phyloP scores from a whole-genome alignment of 2,797 vertebrate species.

The Betta splendens region DNA sequence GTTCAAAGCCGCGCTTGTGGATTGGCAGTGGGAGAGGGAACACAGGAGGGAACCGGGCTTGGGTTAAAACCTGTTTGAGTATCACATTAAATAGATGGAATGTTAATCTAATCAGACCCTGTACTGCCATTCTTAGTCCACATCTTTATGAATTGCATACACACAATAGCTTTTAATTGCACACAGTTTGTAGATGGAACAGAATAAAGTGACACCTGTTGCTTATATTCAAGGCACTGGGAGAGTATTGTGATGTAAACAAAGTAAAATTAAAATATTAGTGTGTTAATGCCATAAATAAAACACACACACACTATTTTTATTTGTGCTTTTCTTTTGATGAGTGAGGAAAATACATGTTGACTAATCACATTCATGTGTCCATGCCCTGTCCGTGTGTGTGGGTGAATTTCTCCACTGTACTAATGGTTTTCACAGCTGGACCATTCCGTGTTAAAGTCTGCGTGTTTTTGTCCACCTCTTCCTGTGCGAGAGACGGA shows the following conservation, averaged over 20 bases:
- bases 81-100: slow-evolving; percentile 37
- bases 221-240: too few relatives aligned
- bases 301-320: too few relatives aligned
- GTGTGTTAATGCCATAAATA: too few relatives aligned
- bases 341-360: slow-evolving; percentile 21
- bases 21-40: slow-evolving; percentile 53
- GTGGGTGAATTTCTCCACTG: slow-evolving; percentile 13
- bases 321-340: slow-evolving; percentile 17
- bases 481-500: too few relatives aligned
- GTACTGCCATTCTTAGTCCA: slow-evolving; percentile 8
- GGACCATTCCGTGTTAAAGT: slow-evolving; percentile 23
- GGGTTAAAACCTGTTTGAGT: slow-evolving; percentile 53
- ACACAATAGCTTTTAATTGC: neutral
- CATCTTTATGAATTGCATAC: slow-evolving; percentile 6
- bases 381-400: slow-evolving; percentile 2
- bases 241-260: neutral
- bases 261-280: neutral
- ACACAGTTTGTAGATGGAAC: slow-evolving; percentile 1
- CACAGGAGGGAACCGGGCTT: slow-evolving; percentile 38
- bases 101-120: slow-evolving; percentile 39
- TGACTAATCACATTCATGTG: slow-evolving; percentile 19
- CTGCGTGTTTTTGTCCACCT: neutral
- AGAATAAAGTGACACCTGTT: slow-evolving; percentile 1
- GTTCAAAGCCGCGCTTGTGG: slow-evolving; percentile 75
- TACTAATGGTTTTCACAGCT: slow-evolving; percentile 37